Conservation (phyloP, 2,797 vertebrate genomes). For the Chiloscyllium punctatum region DNA sequence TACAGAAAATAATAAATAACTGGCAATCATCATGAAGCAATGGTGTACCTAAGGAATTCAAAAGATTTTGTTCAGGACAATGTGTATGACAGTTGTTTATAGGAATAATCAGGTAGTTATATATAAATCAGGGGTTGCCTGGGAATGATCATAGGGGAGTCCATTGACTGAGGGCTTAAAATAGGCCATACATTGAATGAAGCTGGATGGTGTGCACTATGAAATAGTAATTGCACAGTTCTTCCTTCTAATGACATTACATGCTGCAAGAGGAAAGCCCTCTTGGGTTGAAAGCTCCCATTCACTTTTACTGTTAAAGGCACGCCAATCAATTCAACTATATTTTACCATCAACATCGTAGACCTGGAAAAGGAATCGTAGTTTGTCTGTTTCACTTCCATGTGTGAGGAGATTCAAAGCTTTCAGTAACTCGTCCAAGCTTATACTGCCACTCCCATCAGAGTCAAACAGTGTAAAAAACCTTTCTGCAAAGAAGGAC, state of each 20-base stretch:
- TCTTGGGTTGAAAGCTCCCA: neutral
- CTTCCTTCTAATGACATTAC: neutral
- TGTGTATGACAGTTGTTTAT: neutral
- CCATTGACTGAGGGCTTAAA: neutral
- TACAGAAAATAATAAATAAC: neutral
- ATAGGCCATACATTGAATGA: neutral
- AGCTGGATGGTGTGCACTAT: neutral
- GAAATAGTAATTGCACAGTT: neutral
- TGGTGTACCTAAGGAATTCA: neutral
- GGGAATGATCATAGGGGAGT: neutral
- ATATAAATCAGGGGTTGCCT: neutral
- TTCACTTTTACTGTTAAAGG: neutral
- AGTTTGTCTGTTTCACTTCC: conserved; percentile 74
- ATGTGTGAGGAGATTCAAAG: conserved; percentile 67
- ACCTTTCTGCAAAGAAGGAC: conserved; percentile 83
- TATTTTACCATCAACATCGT: conserved; percentile 75
- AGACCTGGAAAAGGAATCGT: conserved; percentile 85
- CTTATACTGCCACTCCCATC: conserved; percentile 75
- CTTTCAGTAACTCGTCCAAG: conserved; percentile 70
- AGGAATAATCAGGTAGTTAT: neutral
- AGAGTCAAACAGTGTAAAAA: conserved; percentile 75
- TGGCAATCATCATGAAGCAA: neutral
- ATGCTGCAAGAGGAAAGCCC: neutral
- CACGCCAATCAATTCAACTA: neutral
- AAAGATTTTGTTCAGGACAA: neutral